These are phyloP conservation scores for Cephus nigrinus DNA, from an alignment of 2,888 invertebrate genomes.

Conservation along the genomic window DNA sequence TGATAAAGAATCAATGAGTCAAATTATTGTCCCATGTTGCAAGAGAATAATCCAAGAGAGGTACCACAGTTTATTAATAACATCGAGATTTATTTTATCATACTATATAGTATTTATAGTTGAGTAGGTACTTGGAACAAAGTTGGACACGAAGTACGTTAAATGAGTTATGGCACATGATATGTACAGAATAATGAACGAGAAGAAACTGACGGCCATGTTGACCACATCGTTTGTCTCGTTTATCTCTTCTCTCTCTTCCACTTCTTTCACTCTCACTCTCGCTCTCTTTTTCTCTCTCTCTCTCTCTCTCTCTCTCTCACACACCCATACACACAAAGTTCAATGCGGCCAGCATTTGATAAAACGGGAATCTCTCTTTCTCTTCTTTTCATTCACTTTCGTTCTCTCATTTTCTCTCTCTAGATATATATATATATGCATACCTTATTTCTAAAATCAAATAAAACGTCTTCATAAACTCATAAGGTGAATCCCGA, in stretches of 20 bases:
- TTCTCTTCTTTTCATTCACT: conserved; percentile 14
- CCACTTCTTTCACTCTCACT: background rate
- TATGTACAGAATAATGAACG: conserved; percentile 53
- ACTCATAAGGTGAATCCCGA: background rate
- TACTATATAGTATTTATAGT: conserved; percentile 63
- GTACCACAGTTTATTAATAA: conserved; percentile 57
- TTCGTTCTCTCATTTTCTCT: conserved; percentile 6
- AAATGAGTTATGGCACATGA: conserved; percentile 66
- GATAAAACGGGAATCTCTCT: background rate
- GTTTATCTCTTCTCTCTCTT: conserved; percentile 8
- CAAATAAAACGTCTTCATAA: background rate
- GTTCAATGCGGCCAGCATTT: background rate
- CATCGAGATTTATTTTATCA: conserved; percentile 67
- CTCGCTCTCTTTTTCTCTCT: background rate
- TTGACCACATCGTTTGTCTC: conserved; percentile 3
- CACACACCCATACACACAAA: background rate
- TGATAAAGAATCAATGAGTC: conserved; percentile 9
- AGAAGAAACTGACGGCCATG: background rate
- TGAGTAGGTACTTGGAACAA: conserved; percentile 66
- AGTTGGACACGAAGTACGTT: conserved; percentile 65
- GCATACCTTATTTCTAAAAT: conserved; percentile 12
- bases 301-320: too few species aligned
- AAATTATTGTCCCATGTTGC: background rate
- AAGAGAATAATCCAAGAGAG: background rate
- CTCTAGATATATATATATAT: conserved; percentile 2